A percentile compares a stretch with the other conserved stretches of the same genome.
These are phyloP conservation scores for Neoaliturus tenellus DNA, from an alignment of 2,888 invertebrate species.

Conservation along the genomic window DNA sequence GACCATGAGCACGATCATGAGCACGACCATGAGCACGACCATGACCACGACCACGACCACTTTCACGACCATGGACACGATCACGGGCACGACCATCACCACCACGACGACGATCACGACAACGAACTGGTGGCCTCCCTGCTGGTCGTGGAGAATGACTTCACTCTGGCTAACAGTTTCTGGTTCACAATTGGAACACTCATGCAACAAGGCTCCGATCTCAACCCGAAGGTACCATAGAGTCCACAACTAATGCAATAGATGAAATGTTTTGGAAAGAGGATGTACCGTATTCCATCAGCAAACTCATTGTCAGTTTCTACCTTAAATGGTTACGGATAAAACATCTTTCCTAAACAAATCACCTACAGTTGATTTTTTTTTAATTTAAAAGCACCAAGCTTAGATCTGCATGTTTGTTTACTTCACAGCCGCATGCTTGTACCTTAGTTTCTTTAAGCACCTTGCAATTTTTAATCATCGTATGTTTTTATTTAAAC, in stretches of 20 bases:
- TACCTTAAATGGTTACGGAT: too few relatives aligned
- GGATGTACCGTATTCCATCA: neutral
- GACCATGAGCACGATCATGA: conserved; percentile 54
- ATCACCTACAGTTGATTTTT: too few relatives aligned
- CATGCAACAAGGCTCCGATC: conserved; percentile 89
- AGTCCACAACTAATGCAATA: conserved; percentile 1
- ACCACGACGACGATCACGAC: conserved; percentile 59
- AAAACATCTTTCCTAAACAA: too few relatives aligned
- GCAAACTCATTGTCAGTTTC: neutral
- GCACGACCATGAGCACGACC: conserved; percentile 22
- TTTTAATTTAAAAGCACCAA: conserved; percentile 12
- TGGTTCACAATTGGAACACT: conserved; percentile 93
- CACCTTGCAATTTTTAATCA: neutral
- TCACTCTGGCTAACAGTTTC: conserved; percentile 88
- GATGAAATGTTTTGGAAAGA: neutral
- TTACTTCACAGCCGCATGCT: conserved; percentile 32
- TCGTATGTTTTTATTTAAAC: too few relatives aligned
- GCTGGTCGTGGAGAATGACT: conserved; percentile 79
- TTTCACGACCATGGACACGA: conserved; percentile 54
- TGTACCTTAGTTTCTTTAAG: conserved; percentile 28
- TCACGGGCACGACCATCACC: conserved; percentile 52
- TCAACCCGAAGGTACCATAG: conserved; percentile 82
- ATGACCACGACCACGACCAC: conserved; percentile 50
- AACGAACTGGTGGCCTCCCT: conserved; percentile 58
- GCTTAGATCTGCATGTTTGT: conserved; percentile 44